Base-by-base conservation (phyloP, 2,113 vertebrate genomes). In the Columbina picui region DNA sequence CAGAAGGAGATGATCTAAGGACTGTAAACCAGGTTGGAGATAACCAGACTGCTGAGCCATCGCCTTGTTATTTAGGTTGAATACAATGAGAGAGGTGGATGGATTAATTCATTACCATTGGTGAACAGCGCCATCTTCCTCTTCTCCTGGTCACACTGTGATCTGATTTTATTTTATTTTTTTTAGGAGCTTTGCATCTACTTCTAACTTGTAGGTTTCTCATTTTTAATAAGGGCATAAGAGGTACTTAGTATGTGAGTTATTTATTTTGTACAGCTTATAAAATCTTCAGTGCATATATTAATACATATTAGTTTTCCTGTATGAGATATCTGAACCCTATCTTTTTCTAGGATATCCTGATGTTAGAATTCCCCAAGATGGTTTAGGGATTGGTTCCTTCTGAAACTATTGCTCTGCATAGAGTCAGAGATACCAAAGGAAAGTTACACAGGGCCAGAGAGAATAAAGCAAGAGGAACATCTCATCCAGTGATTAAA, bases 1-100 rank as follows among this genome's bases (percentile, higher is more conserved):
- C 79, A 45, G 38, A 57, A 8, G 60, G 64, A 84, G 69, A 90
- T 94, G 87, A 89, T 84, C 81, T 95, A 65, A 96, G 73, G 90
- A 70, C 74, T 53, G 22, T 69, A 77, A 90, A 70, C 57, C 41
- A 47, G 65, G n/a, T 38, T 88, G 47, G 69, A 92, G 80, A 67
- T 53, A 87, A 56, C 53, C 38, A 23, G 74, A 84, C 64, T 68
- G 59, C 69, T 84, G 61, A 53, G 60, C 25, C 11, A 86, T 23
- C 1, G 4, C 26, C 47, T 86, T 95, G 64, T 90, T 73, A 74
- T 95, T 89, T 69, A 68, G 15, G 17, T 50, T 73, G 43, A 76
- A 63, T 49, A 56, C 34, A 61, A 6, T 56, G 36, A 23, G 26
- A 61, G 32, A 34, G 60, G 71, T 94, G 26, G 45, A 76, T 55